Evolutionary conservation across 2,888 invertebrate species (phyloP).

Genomic region (Ferrisia virgata): DNA sequence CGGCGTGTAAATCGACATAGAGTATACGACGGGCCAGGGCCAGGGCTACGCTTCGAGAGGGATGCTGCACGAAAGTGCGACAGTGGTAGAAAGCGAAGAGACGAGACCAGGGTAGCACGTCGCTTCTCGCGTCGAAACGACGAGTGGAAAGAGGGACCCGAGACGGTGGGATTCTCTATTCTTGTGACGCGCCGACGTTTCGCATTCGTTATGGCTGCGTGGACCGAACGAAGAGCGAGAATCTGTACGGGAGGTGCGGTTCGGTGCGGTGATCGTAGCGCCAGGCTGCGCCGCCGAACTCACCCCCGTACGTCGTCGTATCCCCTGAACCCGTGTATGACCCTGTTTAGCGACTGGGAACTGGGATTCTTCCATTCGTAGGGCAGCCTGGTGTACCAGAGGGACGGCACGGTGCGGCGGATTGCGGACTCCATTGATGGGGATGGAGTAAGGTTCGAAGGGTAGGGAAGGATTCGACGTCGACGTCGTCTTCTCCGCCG

Average conservation of each 20-base stretch:
- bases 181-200: slow-evolving; percentile 21
- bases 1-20: no score
- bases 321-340: slow-evolving; percentile 16
- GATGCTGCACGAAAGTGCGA: no score
- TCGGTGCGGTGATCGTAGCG: no score
- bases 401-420: not conserved
- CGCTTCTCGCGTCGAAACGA: not conserved
- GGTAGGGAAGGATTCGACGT: not conserved
- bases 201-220: slow-evolving; percentile 24
- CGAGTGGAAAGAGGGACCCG: not conserved
- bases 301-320: not conserved
- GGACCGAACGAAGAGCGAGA: no score
- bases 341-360: not conserved
- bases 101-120: no score
- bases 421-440: no score
- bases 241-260: no score
- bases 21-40: no score
- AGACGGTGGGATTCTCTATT: slow-evolving; percentile 1
- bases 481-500: slow-evolving; percentile 26
- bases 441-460: not conserved
- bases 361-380: not conserved
- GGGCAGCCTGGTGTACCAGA: no score
- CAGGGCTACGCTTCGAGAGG: not conserved
- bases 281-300: not conserved
- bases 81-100: no score